Conservation (phyloP, 1,140 invertebrate genomes). For the Drosophila asahinai region DNA sequence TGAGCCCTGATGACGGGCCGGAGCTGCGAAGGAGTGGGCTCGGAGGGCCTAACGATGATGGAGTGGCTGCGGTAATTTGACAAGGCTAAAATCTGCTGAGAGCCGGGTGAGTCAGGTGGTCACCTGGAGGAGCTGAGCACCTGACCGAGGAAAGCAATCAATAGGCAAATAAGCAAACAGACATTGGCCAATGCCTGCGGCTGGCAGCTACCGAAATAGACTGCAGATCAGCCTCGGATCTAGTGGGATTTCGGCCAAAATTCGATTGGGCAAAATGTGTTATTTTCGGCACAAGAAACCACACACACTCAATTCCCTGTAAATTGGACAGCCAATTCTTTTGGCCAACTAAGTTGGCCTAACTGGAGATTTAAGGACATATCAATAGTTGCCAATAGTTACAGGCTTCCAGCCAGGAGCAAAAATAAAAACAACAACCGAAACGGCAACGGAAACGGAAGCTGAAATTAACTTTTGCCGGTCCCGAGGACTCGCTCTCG, state of each 20-base stretch:
- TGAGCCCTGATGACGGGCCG: slow-evolving; percentile 51
- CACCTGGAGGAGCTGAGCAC: slow-evolving; percentile 31
- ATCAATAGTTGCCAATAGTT: slow-evolving; percentile 55
- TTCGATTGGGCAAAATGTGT: slow-evolving; percentile 32
- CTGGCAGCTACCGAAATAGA: slow-evolving; percentile 44
- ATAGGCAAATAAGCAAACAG: slow-evolving; percentile 44
- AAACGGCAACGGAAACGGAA: not conserved
- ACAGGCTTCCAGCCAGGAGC: slow-evolving; percentile 10
- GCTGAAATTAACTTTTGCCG: slow-evolving; percentile 24
- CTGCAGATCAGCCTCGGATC: slow-evolving; percentile 8
- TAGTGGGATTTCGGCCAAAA: not conserved
- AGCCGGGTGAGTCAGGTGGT: slow-evolving; percentile 26
- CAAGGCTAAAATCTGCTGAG: slow-evolving; percentile 56
- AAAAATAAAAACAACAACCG: not conserved
- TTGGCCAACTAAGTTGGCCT: slow-evolving; percentile 13
- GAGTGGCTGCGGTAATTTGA: slow-evolving; percentile 79
- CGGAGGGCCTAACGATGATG: slow-evolving; percentile 72
- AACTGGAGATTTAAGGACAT: slow-evolving; percentile 30
- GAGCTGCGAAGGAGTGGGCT: slow-evolving; percentile 17
- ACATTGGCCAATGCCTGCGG: slow-evolving; percentile 29
- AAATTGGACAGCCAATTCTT: slow-evolving; percentile 43
- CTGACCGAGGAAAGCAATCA: slow-evolving; percentile 55
- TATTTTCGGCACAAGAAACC: slow-evolving; percentile 29
- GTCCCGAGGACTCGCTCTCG: not conserved
- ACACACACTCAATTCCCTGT: slow-evolving; percentile 8